Evolutionary conservation across 2,797 vertebrate species (phyloP), one percentile per base, ranked within the genome.

Genomic region (Sebastes itinus): DNA sequence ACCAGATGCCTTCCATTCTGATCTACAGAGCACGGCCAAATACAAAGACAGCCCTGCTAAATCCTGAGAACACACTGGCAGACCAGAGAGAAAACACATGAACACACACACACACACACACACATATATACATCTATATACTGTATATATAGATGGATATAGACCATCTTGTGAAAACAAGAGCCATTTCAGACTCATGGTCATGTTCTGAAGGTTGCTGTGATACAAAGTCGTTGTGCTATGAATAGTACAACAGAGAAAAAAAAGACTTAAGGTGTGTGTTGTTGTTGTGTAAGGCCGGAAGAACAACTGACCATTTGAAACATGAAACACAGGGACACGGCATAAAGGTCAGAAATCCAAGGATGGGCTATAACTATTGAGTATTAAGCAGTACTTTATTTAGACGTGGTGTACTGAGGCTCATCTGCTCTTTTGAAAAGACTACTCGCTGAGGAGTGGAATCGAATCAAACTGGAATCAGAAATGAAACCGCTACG

Each of bases 1-100:
- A 89, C 22, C 82, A 92, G 77, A 84, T 81, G 76, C 64, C 81
- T 80, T 75, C 66, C 20, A 23, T 76, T 83, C 54, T 71, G 63
- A 82, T 87, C 30, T 54, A 66, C 33, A 67, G 72, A 71, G 38
- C 33, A 60, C 66, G 80, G 72, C 55, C 65, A 79, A 84, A 81
- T 49, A 77, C 81, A 78, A 42, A 68, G 56, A 78, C 30, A 80
- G 69, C 79, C 18, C 35, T 63, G 70, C 42, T 80, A 78, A 77
- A 71, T 64, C 72, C 77, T 75, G 55, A 78, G 38, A 83, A 78
- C 75, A 78, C 49, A 59, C 69, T 67, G 42, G 72, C 75, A 78
- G 52, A 75, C 35, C 54, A 80, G 27, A 75, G 11, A 23, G 49
- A 75, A 68, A 80, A 82, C 68, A 75, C 70, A 76, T 5, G 3